phyloP scores from a whole-genome alignment of 2,113 vertebrate species.

The Boulengeromyrus knoepffleri region DNA sequence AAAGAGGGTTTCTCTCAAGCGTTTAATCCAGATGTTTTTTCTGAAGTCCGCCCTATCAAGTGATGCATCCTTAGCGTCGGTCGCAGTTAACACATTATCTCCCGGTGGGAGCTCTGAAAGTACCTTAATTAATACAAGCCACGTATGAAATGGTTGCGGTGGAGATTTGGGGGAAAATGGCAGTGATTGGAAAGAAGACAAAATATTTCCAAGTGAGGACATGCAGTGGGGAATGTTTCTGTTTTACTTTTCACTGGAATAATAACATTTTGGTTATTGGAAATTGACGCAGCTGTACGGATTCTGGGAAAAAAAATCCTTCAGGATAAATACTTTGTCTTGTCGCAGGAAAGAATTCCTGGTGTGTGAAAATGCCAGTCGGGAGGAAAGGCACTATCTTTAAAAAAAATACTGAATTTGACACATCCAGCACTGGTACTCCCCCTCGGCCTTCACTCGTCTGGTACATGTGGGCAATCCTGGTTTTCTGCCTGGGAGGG shows the following conservation, averaged over 20 bases:
- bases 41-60: not conserved
- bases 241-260: not conserved
- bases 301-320: not conserved
- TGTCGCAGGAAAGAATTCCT: not conserved
- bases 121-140: not conserved
- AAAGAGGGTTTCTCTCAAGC: not conserved
- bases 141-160: not conserved
- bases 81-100: not conserved
- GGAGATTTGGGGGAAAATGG: not conserved
- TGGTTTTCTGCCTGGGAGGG: not conserved
- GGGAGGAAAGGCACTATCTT: not conserved
- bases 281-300: not conserved
- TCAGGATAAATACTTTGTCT: not conserved
- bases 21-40: not conserved
- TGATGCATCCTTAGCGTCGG: not conserved
- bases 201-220: not conserved
- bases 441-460: not conserved
- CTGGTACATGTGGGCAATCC: not conserved
- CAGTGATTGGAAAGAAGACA: not conserved
- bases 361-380: not conserved
- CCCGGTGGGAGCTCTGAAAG: not conserved
- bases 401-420: not conserved
- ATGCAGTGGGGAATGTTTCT: not conserved
- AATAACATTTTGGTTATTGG: not conserved
- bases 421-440: not conserved